Evolutionary conservation across 1,140 invertebrate genomes (phyloP).

Genomic region (Mylabris phalerata): DNA sequence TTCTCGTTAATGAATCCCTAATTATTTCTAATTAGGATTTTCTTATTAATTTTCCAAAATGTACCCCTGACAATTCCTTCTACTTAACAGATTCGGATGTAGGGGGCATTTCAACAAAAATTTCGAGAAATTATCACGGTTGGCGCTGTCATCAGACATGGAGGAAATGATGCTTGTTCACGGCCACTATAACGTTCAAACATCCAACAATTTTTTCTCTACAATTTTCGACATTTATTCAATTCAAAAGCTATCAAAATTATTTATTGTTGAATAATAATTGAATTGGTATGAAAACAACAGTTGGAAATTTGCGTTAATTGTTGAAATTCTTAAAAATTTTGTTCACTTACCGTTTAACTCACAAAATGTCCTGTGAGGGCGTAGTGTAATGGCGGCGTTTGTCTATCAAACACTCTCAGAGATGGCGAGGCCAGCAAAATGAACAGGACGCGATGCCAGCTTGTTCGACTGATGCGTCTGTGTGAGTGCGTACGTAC

Average conservation of each 20-base stretch:
- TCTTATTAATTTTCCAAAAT: neutral
- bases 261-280: neutral
- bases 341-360: conserved; percentile 39
- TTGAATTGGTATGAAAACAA: neutral
- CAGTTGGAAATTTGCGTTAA: neutral
- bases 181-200: neutral
- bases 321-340: neutral
- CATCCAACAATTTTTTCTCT: neutral
- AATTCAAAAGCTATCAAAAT: neutral
- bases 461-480: too few relatives aligned
- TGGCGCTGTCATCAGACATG: conserved; percentile 57
- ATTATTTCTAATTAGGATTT: neutral
- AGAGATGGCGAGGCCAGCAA: conserved; percentile 42
- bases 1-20: neutral
- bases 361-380: conserved; percentile 49
- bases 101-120: conserved; percentile 64
- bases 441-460: conserved; percentile 1
- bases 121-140: conserved; percentile 62
- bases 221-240: neutral
- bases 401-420: conserved; percentile 35
- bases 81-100: conserved; percentile 49
- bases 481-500: too few relatives aligned
- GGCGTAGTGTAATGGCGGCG: conserved; percentile 44
- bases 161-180: too few relatives aligned
- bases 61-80: conserved; percentile 25